Percentiles rank a stretch among this genome's conserved stretches.
These are phyloP conservation scores for Drosophila kuntzei DNA, from an alignment of 2,888 invertebrate species.

Conservation along the genomic window DNA sequence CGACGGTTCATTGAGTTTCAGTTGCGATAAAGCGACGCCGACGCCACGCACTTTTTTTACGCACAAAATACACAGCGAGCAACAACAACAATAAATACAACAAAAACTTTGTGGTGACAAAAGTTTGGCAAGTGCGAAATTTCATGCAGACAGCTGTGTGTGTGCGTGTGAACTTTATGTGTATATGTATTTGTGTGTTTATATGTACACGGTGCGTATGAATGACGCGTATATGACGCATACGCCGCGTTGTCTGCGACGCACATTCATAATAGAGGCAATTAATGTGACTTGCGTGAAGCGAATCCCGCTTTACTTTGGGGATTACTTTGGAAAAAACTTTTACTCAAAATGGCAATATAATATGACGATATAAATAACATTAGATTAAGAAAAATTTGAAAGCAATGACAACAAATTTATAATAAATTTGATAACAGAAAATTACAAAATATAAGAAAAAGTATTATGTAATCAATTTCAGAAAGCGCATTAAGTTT, in stretches of 20 bases:
- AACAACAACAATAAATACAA: constrained; percentile 17
- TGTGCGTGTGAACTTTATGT: constrained; percentile 12
- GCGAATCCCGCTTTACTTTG: constrained; percentile 18
- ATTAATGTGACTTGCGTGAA: constrained; percentile 12
- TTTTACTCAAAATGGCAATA: neutral
- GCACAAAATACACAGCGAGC: constrained; percentile 28
- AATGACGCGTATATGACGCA: constrained; percentile 57
- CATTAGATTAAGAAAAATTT: neutral
- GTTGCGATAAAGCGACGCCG: constrained; percentile 55
- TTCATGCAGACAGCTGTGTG: constrained; percentile 49
- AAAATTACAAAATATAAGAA: neutral
- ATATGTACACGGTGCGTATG: constrained; percentile 45
- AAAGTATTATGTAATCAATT: too few relatives aligned
- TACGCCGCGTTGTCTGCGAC: constrained; percentile 69
- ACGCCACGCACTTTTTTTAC: constrained; percentile 65
- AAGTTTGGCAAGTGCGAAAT: constrained; percentile 60
- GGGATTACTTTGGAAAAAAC: neutral
- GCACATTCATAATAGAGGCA: constrained; percentile 32
- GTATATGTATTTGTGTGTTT: constrained; percentile 14
- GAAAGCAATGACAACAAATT: neutral
- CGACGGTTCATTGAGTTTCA: constrained; percentile 62
- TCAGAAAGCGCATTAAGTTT: too few relatives aligned
- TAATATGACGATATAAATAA: neutral
- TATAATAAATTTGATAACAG: neutral
- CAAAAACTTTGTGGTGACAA: constrained; percentile 27